Evolutionary conservation across 2,888 invertebrate species (phyloP).

Genomic region (Eupsilia transversa): DNA sequence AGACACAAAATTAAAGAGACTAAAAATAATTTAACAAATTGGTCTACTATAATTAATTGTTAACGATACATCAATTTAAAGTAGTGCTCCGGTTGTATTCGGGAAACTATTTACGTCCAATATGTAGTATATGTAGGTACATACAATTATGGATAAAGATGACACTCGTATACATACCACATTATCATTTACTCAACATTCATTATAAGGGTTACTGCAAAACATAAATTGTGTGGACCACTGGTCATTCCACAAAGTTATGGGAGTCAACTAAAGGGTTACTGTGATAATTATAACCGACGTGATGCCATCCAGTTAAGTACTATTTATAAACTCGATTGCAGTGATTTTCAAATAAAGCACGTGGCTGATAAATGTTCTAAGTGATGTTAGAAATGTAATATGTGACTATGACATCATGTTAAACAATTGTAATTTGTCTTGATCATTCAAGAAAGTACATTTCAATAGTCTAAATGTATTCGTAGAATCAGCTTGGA

Average conservation of each 20-base stretch:
- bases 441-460: constrained; percentile 57
- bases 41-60: neutral
- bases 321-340: constrained; percentile 57
- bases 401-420: constrained; percentile 54
- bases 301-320: constrained; percentile 44
- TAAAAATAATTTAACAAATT: neutral
- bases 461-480: constrained; percentile 44
- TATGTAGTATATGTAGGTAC: no score
- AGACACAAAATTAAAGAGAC: neutral
- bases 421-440: constrained; percentile 52
- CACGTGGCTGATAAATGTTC: constrained; percentile 33
- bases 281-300: constrained; percentile 59
- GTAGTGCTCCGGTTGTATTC: neutral
- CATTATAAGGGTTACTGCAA: constrained; percentile 12
- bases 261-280: constrained; percentile 57
- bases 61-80: neutral
- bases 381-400: constrained; percentile 44
- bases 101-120: neutral
- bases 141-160: neutral
- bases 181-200: constrained; percentile 9
- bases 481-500: constrained; percentile 48
- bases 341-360: constrained; percentile 57
- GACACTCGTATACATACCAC: neutral
- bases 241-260: constrained; percentile 48
- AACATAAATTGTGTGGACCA: constrained; percentile 41